These are phyloP conservation scores for Hymenochirus boettgeri DNA, from an alignment of 2,113 vertebrate species.

Conservation along the genomic window DNA sequence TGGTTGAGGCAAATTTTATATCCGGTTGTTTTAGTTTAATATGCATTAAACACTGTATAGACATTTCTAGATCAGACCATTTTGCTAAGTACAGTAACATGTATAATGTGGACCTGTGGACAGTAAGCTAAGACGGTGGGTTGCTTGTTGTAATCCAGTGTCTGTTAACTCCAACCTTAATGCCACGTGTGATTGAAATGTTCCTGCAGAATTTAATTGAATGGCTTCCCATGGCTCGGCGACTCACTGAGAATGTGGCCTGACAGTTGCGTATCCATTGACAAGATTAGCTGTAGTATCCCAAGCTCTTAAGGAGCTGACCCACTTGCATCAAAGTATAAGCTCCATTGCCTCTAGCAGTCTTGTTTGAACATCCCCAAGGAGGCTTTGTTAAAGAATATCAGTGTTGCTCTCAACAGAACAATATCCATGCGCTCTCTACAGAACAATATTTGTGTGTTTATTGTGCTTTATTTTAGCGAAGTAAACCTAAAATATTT, in stretches of 20 bases:
- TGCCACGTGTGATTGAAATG: slow-evolving; percentile 33
- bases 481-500: too few species aligned
- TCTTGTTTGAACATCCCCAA: slow-evolving; percentile 15
- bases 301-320: slow-evolving; percentile 15
- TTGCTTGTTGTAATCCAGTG: not conserved
- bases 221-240: slow-evolving; percentile 18
- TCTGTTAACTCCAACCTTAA: slow-evolving; percentile 6
- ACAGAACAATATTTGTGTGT: not conserved
- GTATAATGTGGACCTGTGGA: too few species aligned
- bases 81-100: too few species aligned
- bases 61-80: too few species aligned
- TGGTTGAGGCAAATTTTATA: too few species aligned
- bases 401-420: slow-evolving; percentile 21
- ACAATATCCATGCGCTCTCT: not conserved
- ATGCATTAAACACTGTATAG: not conserved
- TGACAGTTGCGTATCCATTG: slow-evolving; percentile 27
- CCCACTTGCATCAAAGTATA: slow-evolving; percentile 41
- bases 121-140: too few species aligned
- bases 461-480: not conserved
- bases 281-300: slow-evolving; percentile 27
- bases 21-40: too few species aligned
- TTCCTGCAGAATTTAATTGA: slow-evolving; percentile 9
- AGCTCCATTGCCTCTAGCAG: slow-evolving; percentile 26
- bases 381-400: slow-evolving; percentile 27
- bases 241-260: too few species aligned